Evolutionary conservation across 2,797 vertebrate genomes (phyloP).

Genomic region (Sylvia borin): DNA sequence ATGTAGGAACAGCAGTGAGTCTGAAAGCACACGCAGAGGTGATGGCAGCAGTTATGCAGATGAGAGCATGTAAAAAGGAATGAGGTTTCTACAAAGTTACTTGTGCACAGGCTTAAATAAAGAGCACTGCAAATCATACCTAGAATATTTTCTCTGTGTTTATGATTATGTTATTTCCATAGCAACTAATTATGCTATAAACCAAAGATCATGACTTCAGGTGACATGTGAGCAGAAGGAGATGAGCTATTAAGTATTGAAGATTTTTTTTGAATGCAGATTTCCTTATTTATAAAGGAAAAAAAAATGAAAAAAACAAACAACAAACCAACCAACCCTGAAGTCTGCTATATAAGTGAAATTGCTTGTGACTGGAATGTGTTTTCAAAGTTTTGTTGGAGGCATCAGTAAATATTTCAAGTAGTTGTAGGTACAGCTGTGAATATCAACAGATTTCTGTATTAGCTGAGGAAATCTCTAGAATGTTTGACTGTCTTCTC

Average conservation of each 20-base stretch:
- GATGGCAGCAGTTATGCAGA: neutral
- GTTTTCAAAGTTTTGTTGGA: constrained; percentile 8
- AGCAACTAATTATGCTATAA: constrained; percentile 65
- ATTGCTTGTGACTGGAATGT: neutral
- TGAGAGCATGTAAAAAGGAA: neutral
- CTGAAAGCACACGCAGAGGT: neutral
- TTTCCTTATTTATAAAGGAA: constrained; percentile 13
- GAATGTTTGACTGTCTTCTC: neutral
- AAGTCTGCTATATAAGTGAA: neutral
- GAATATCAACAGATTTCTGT: neutral
- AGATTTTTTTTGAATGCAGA: neutral
- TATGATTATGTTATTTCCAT: constrained; percentile 55
- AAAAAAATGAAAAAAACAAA: neutral
- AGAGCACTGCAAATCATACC: constrained; percentile 16
- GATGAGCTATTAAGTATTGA: constrained; percentile 40
- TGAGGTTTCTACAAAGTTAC: constrained; percentile 4
- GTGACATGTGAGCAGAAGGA: constrained; percentile 58
- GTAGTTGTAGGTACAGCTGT: neutral
- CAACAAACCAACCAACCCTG: neutral
- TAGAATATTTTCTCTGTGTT: constrained; percentile 15
- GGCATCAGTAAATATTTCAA: neutral
- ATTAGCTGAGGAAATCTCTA: neutral
- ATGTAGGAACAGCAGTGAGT: too few relatives aligned
- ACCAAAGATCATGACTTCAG: constrained; percentile 65
- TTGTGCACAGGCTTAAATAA: constrained; percentile 21